Percentiles rank a stretch among this genome's conserved stretches.
These are phyloP conservation scores for Homarus gammarus DNA, from an alignment of 2,888 invertebrate genomes.

Conservation along the genomic window DNA sequence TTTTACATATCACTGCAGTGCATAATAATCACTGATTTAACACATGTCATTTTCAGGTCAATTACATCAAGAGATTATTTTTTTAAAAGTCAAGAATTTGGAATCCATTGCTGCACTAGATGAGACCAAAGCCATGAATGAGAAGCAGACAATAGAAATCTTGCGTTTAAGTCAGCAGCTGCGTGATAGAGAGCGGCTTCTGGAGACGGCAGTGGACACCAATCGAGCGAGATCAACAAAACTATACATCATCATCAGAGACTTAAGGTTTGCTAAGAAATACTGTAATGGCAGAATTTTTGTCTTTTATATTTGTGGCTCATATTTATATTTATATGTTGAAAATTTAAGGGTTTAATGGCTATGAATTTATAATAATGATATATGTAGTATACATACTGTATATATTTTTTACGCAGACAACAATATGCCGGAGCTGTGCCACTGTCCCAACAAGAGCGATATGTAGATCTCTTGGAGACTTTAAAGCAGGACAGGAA, in stretches of 20 bases:
- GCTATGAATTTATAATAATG: too few relatives aligned
- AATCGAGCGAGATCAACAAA: slow-evolving; percentile 46
- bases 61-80: slow-evolving; percentile 50
- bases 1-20: too few relatives aligned
- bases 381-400: not conserved
- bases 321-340: too few relatives aligned
- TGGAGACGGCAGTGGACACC: slow-evolving; percentile 54
- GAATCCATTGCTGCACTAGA: slow-evolving; percentile 43
- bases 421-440: slow-evolving; percentile 70
- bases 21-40: not conserved
- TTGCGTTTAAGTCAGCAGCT: slow-evolving; percentile 43
- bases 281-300: too few relatives aligned
- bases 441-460: slow-evolving; percentile 68
- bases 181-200: slow-evolving; percentile 52
- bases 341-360: too few relatives aligned
- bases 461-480: slow-evolving; percentile 39
- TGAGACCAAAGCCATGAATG: slow-evolving; percentile 29
- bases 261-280: slow-evolving; percentile 51
- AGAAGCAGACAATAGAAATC: slow-evolving; percentile 39
- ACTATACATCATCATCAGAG: slow-evolving; percentile 53
- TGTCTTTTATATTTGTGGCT: too few relatives aligned
- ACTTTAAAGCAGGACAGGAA: slow-evolving; percentile 54
- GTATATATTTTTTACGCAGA: slow-evolving; percentile 20
- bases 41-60: slow-evolving; percentile 19
- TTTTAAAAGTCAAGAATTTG: slow-evolving; percentile 56